Evolutionary conservation across 2,888 invertebrate genomes (phyloP), one percentile per base, ranked within the genome.

Genomic region (Campoletis raptor): DNA sequence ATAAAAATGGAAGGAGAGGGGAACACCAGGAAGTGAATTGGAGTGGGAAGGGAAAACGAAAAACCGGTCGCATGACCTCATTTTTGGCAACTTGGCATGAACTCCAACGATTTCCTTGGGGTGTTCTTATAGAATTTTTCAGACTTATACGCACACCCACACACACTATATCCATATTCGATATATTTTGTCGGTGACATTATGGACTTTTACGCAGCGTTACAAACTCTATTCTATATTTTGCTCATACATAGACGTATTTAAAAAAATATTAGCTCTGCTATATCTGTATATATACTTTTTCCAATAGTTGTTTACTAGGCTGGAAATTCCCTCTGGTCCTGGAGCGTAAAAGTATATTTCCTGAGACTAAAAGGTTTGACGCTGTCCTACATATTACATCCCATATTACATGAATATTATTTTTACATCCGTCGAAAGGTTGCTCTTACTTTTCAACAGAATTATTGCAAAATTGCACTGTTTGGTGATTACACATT

Each of bases 61-160:
- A 70, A 77, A 80, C 64, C 54, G 84, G 69, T 81, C 78, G 81
- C 73, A 36, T 81, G 86, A 86, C 86, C 86, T 83, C 81, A 69
- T 78, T 86, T 84, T 83, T 81, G 78, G 69, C 73, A 83, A 86
- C 64, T 81, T 81, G 81, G 77, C 81, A 73, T 81, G 74, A 78
- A 73, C 77, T 86, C 78, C 78, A 52, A 81, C 81, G 78, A 87
- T 83, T 83, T 74, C 85, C 85, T 82, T 61, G 36, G 85, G 85
- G 80, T 83, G 67, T 74, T 73, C 83, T 84, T 77, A 69, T 57
- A 78, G 42, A 54, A 52, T 78, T 83, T 61, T 77, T 69, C 54
- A 48, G 72, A 64, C 61, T 54, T 57, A 69, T 66, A 45, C 64
- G 40, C 69, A 70, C 36, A 54, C 18, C 57, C 24, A 15, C n/a